Evolutionary conservation across 2,888 invertebrate genomes (phyloP).

Genomic region (Pammene aurita): DNA sequence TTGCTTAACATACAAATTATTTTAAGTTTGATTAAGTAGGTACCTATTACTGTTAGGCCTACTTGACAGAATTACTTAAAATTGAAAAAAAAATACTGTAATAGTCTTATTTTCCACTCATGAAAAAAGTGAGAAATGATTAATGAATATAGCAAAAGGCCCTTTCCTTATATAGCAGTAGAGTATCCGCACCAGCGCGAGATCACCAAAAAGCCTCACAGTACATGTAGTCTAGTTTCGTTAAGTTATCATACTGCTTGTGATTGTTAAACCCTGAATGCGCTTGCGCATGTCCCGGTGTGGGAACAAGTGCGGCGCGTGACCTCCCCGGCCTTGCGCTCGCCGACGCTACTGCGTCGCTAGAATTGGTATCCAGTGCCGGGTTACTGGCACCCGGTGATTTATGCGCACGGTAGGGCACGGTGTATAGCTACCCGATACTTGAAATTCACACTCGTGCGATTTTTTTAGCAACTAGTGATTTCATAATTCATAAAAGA

Average conservation of each 20-base stretch:
- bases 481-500: too few species aligned
- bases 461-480: background rate
- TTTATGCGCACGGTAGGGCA: background rate
- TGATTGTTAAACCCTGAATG: background rate
- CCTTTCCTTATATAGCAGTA: too few species aligned
- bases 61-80: too few species aligned
- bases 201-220: too few species aligned
- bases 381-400: background rate
- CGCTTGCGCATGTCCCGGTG: conserved; percentile 25
- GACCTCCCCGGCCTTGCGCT: conserved; percentile 29
- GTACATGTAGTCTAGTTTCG: background rate
- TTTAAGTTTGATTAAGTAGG: too few species aligned
- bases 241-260: background rate
- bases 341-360: conserved; percentile 13
- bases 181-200: too few species aligned
- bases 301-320: conserved; percentile 33
- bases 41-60: too few species aligned
- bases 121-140: too few species aligned
- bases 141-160: too few species aligned
- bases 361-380: background rate
- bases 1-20: too few species aligned
- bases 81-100: too few species aligned
- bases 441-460: background rate
- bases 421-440: background rate
- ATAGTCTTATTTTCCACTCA: too few species aligned